Percentiles rank a stretch among this genome's conserved stretches.
Evolutionary conservation across 1,140 invertebrate species (phyloP).

Genomic region (Hycleus phaleratus): DNA sequence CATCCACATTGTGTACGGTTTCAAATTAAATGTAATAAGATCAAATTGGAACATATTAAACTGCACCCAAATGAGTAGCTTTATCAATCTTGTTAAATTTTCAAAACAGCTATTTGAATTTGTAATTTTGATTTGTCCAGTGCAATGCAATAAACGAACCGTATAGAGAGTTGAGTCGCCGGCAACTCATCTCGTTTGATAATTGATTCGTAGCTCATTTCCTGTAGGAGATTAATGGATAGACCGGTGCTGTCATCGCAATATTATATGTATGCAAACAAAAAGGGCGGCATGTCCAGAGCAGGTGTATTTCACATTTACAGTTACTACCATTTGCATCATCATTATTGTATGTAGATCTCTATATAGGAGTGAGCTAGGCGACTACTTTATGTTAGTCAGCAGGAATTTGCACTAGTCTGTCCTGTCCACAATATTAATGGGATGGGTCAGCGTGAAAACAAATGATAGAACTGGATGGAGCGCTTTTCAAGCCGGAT

Average conservation of each 20-base stretch:
- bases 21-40: no score
- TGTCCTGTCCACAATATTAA: slow-evolving; percentile 1
- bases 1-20: no score
- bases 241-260: slow-evolving; percentile 28
- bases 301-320: slow-evolving; percentile 14
- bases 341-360: neutral
- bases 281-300: slow-evolving; percentile 24
- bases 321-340: slow-evolving; percentile 8
- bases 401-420: slow-evolving; percentile 3
- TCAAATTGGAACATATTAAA: no score
- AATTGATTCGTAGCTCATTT: slow-evolving; percentile 30
- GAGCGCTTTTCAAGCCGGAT: slow-evolving; percentile 4
- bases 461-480: slow-evolving; percentile 8
- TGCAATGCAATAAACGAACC: neutral
- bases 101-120: neutral
- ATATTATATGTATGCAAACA: slow-evolving; percentile 31
- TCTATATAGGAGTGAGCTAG: slow-evolving; percentile 1
- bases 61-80: no score
- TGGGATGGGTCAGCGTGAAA: slow-evolving; percentile 7
- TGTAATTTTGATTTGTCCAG: neutral
- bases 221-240: slow-evolving; percentile 29
- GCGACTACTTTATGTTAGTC: slow-evolving; percentile 5
- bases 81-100: no score
- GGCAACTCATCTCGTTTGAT: slow-evolving; percentile 4
- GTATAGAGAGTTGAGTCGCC: neutral